Conservation (phyloP, 2,888 invertebrate genomes). For the Acronicta aceris region DNA sequence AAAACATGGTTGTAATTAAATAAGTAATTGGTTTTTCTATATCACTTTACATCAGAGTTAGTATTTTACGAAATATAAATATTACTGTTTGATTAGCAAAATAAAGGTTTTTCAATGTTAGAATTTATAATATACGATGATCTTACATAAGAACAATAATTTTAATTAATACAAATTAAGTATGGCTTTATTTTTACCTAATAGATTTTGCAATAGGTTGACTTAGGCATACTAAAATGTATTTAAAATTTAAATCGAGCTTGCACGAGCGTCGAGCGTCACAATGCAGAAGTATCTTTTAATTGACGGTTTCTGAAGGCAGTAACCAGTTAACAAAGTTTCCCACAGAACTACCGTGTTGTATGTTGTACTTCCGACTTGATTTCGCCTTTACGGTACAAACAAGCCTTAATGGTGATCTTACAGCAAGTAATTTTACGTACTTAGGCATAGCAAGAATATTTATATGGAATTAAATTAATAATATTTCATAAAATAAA, state of each 20-base stretch:
- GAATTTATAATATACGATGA: too few species aligned
- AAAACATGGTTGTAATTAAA: too few species aligned
- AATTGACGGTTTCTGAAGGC: conserved; percentile 49
- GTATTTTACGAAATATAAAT: too few species aligned
- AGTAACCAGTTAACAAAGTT: conserved; percentile 48
- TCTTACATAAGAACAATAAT: neutral
- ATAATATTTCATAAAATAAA: conserved; percentile 5
- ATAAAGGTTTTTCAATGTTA: too few species aligned
- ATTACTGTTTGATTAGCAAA: too few species aligned
- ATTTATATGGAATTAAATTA: neutral
- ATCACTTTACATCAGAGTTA: too few species aligned
- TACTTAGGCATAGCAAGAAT: neutral
- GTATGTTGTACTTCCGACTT: conserved; percentile 35
- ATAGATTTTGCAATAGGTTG: neutral
- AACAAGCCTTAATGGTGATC: conserved; percentile 56
- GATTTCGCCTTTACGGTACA: conserved; percentile 57
- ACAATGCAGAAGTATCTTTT: conserved; percentile 36
- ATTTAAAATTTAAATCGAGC: conserved; percentile 19
- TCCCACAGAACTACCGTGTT: conserved; percentile 52
- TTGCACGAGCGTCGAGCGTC: conserved; percentile 31
- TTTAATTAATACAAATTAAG: neutral
- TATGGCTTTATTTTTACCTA: neutral
- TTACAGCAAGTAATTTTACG: conserved; percentile 6
- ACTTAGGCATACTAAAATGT: neutral
- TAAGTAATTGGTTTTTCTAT: too few species aligned